A percentile compares a stretch with the other conserved stretches of the same genome.
Conservation (phyloP, 2,113 vertebrate genomes). For the Indri indri region DNA sequence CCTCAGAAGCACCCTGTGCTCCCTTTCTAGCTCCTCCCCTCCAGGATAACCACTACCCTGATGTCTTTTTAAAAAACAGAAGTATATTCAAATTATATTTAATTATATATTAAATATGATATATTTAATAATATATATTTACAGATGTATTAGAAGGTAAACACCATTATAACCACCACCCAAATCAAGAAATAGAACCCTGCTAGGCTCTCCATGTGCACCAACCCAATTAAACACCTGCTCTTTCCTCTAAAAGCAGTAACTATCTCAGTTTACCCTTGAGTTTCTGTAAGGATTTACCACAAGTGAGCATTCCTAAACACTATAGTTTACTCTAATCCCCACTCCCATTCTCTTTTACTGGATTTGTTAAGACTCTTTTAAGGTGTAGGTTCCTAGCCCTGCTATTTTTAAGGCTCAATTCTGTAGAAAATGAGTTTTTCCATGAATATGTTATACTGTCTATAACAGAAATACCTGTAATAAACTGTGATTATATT, state of each 20-base stretch:
- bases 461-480: not conserved
- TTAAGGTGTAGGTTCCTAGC: not conserved
- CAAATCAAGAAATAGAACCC: too few species aligned
- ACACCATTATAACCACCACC: not conserved
- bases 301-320: not conserved
- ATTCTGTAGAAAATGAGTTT: not conserved
- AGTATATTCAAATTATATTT: too few species aligned
- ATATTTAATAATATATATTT: not conserved
- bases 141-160: not conserved
- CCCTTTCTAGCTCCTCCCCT: not conserved
- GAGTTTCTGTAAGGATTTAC: not conserved
- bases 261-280: not conserved
- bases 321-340: not conserved
- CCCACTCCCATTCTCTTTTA: not conserved
- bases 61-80: not conserved
- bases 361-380: not conserved
- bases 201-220: not conserved
- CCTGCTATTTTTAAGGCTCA: not conserved
- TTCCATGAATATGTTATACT: not conserved
- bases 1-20: not conserved
- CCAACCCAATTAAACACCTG: not conserved
- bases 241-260: not conserved
- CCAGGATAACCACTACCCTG: not conserved
- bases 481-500: not conserved
- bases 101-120: not conserved